Base-by-base conservation (phyloP, 1,140 invertebrate genomes). In the Cardiocondyla obscurior region DNA sequence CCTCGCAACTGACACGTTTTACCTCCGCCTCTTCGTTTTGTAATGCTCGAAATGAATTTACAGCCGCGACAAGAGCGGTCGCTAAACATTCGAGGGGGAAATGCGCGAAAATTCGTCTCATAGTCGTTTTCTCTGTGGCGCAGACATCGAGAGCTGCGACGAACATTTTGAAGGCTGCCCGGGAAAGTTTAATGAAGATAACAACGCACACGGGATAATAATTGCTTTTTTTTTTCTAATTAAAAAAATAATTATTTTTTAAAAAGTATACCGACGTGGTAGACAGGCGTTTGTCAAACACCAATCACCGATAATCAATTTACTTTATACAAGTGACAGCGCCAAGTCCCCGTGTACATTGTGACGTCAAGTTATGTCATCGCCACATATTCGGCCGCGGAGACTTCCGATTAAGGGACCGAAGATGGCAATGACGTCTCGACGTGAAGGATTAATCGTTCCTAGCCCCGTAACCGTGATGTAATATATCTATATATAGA, bases 381-480 rank as follows among this genome's bases (percentile, higher is more conserved):
- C 81, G 81, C 72, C 85, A 84, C 64, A 72, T 87, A 88, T 83
- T 87, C 62, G 46, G 12, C 57, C 73, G 51, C 65, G 64, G 74
- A 85, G 83, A 88, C 79, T 88, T 88, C 81, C 87, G 87, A 88
- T 88, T 89, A 90, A 89, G 51, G 84, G 88, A 88, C 88, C 88
- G 88, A 90, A 89, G 89, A 90, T 90, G 89, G 88, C 84, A 89
- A 85, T 89, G 90, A 90, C 90, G 88, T 90, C 90, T 90, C 86
- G 85, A 84, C 81, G 77, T 72, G 79, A 83, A 91, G 82, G 87
- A 93, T 93, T 92, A 92, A 93, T 93, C 90, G 92, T 90, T 90
- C 81, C 57, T 64, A 79, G 76, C 79, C n/a, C n/a, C 77, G 64
- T 79, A 67, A 67, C 60, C 44, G 42, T 72, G 62, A 73, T 81